Evolutionary conservation across 2,113 vertebrate genomes (phyloP).

Genomic region (Fulmarus glacialis): DNA sequence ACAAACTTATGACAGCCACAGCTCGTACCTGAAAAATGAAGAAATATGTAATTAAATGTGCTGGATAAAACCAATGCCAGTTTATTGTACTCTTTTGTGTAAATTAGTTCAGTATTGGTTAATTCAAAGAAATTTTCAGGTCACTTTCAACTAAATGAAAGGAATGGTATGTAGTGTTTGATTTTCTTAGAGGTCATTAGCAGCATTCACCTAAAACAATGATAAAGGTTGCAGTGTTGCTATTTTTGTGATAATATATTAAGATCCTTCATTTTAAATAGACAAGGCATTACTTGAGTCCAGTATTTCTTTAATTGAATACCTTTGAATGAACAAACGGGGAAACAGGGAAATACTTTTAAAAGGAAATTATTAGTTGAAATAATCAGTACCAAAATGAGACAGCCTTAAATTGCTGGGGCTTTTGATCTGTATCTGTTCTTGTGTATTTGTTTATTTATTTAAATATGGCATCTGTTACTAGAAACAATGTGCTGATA

Average conservation of each 20-base stretch:
- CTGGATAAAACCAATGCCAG: neutral
- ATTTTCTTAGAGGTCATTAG: neutral
- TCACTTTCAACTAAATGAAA: neutral
- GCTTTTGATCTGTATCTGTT: neutral
- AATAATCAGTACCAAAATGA: neutral
- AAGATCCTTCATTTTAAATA: neutral
- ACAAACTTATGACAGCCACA: neutral
- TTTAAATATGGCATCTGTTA: neutral
- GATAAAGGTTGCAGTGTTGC: fast-evolving
- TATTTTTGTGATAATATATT: neutral
- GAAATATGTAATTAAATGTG: neutral
- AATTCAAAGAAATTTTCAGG: neutral
- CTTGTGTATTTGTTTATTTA: neutral
- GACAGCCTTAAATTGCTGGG: neutral
- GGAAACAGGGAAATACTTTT: neutral
- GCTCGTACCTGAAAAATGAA: neutral
- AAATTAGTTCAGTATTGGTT: neutral
- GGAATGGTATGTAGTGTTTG: fast-evolving
- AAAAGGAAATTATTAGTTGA: neutral
- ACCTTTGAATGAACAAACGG: neutral
- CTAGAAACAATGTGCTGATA: neutral
- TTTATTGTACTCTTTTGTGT: neutral
- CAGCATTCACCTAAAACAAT: neutral
- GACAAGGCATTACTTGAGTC: neutral
- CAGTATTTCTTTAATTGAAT: neutral